Base-by-base conservation (phyloP, 2,888 invertebrate genomes). In the Drosophila colorata region DNA sequence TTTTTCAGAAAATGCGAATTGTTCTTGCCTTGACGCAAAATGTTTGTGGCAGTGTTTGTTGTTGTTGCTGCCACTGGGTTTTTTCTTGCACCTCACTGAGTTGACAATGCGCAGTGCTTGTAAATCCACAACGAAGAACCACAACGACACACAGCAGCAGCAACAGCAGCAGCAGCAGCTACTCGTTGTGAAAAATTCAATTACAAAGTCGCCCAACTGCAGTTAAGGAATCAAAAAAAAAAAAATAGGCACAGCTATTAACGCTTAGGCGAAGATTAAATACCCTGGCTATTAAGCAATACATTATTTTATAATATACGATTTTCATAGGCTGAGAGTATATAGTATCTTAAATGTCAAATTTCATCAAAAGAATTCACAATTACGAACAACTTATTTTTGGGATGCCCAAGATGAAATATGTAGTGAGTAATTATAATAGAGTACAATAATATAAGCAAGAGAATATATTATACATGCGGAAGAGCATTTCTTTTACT, bases 111-210 rank as follows among this genome's bases (percentile, higher is more conserved):
- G 74, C 78, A 71, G 47, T 55, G 65, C 65, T 77, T 77, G 70
- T 70, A 77, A 74, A 77, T 76, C 75, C 66, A 60, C 46, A 40
- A 23, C 69, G 41, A 43, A 41, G 61, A 68, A 65, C 53, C 78
- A 72, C 61, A 74, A 48, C 61, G 58, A 59, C 55, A 77, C 60
- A 57, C 51, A 59, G 58, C 63, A 58, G 14, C 49, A 60, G 16
- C 63, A 49, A 5, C 8, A 35, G n/a, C 65, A 37, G 33, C 46
- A 41, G 31, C 51, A 57, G 31, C 70, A 55, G 59, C 75, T 63
- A 64, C 60, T 57, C 48, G 78, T 68, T 74, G 69, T 69, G 72
- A 79, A 80, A 82, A 87, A 89, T 88, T 86, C 86, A 89, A 87
- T 87, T 87, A 86, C 86, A 67, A 82, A 82, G 83, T 86, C 79